Conservation (phyloP, 2,888 invertebrate genomes). For the Cantharis rufa region DNA sequence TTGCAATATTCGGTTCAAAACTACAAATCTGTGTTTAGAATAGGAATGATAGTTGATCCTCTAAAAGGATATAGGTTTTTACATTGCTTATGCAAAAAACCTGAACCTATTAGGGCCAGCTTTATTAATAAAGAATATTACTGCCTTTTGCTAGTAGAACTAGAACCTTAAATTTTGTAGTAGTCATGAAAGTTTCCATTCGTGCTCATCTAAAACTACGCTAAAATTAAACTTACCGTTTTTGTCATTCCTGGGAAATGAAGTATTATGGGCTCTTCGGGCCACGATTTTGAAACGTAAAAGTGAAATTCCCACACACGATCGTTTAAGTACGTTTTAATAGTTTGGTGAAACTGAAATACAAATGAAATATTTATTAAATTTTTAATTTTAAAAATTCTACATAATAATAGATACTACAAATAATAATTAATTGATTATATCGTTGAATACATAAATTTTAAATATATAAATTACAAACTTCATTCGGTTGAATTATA, state of each 20-base stretch:
- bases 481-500: too few relatives aligned
- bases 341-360: slow-evolving; percentile 86
- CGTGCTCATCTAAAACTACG: slow-evolving; percentile 18
- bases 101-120: neutral
- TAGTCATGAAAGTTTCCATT: slow-evolving; percentile 22
- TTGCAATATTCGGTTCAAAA: neutral
- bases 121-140: too few relatives aligned
- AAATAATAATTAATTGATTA: too few relatives aligned
- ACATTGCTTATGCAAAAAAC: neutral
- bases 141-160: too few relatives aligned
- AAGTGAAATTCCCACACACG: slow-evolving; percentile 89
- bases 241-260: slow-evolving; percentile 89
- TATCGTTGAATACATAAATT: too few relatives aligned
- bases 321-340: slow-evolving; percentile 85
- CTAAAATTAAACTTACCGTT: slow-evolving; percentile 65
- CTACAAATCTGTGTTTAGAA: neutral
- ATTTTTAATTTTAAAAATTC: neutral
- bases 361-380: neutral
- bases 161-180: neutral
- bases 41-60: neutral
- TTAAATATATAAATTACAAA: too few relatives aligned
- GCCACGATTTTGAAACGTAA: slow-evolving; percentile 88
- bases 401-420: too few relatives aligned
- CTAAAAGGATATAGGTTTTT: neutral
- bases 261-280: slow-evolving; percentile 79